Base-by-base conservation (phyloP, 2,888 invertebrate genomes). In the Tenthredo livida region DNA sequence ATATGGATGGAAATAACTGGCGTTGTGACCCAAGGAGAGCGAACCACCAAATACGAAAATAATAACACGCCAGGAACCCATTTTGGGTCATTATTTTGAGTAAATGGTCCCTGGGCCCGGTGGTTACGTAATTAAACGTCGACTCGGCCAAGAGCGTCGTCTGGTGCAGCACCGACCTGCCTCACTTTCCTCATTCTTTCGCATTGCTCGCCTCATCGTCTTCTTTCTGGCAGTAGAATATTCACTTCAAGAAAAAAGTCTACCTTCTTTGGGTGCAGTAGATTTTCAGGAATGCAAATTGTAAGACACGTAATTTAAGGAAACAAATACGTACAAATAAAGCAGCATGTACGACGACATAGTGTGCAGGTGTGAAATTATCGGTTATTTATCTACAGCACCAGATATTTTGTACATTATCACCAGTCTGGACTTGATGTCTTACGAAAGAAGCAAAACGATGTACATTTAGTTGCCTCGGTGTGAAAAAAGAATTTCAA, bases 71-170 rank as follows among this genome's bases (percentile, higher is more conserved):
- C 77, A 47, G 67, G 84, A 77, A 61, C 84, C 84, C 84, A 84
- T 84, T 84, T 84, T 67, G 84, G 75, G 77, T 77, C 78, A 84
- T 84, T 84, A 84, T 84, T 84, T 84, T 84, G 84, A 78, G 84
- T 84, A 84, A 84, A 84, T 84, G 84, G 84, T 75, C 50, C 75
- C 65, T 75, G 75, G 67, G 77, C n/a, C 65, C 78, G 43, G 84
- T 84, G 84, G 84, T 84, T 84, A 84, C 77, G 84, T 84, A 84
- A 84, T 84, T 84, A 84, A 84, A 84, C 77, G 84, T 84, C 61
- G 80, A 80, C 37, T 80, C 80, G 80, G 61, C 80, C 40, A 40
- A 61, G 80, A 80, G 61, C 58, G 80, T 61, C 80, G 78, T 65
- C 84, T 84, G 75, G 67, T 73, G 80, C 80, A 80, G 80, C 80